phyloP scores from a whole-genome alignment of 1,140 invertebrate species.

The Macrosteles quadrilineatus region DNA sequence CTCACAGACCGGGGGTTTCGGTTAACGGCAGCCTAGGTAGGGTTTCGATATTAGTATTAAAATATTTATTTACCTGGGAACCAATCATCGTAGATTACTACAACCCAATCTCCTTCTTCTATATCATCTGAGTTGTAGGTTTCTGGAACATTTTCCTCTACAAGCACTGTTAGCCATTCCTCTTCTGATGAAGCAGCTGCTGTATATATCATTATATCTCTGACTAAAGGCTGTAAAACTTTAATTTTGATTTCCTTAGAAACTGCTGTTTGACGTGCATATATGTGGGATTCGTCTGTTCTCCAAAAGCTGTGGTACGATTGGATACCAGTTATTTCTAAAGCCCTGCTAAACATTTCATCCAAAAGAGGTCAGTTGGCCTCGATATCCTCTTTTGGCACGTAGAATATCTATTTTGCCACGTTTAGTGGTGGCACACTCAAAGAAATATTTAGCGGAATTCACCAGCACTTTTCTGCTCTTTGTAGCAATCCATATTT shows the following conservation, averaged over 20 bases:
- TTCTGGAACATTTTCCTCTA: too few species aligned
- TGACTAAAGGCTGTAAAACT: not conserved
- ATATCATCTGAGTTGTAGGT: too few species aligned
- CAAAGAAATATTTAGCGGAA: constrained; percentile 2
- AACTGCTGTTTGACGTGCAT: not conserved
- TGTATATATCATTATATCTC: constrained; percentile 14
- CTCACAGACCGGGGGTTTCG: too few species aligned
- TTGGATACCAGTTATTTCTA: constrained; percentile 12
- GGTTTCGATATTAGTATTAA: too few species aligned
- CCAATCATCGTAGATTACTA: too few species aligned
- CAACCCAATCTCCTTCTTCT: too few species aligned
- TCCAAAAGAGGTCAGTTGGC: not conserved
- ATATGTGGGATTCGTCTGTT: constrained; percentile 13
- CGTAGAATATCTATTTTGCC: not conserved
- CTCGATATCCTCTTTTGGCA: not conserved
- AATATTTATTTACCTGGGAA: too few species aligned
- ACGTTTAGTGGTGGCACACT: not conserved
- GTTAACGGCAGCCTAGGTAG: too few species aligned
- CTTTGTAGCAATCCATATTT: constrained; percentile 22
- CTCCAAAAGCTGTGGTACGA: constrained; percentile 15
- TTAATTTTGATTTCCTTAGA: constrained; percentile 5
- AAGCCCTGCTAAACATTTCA: not conserved
- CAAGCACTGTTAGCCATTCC: not conserved
- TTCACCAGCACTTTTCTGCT: not conserved
- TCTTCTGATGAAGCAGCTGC: not conserved